Conservation (phyloP, 1,140 invertebrate genomes). For the Apolygus lucorum region DNA sequence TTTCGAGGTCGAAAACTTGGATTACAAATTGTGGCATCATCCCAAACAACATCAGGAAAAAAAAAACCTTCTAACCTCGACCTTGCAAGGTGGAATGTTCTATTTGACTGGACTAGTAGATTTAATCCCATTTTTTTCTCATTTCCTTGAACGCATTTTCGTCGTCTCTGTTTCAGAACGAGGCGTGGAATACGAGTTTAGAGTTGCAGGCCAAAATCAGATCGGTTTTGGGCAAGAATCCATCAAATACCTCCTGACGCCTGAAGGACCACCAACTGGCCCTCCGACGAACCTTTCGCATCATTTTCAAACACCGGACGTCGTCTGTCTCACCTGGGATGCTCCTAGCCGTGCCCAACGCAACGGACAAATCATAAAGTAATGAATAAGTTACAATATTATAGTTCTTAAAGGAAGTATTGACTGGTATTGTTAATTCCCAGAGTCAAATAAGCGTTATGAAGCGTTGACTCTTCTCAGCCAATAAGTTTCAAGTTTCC, state of each 20-base stretch:
- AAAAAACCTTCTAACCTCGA: no score
- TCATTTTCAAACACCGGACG: slow-evolving; percentile 83
- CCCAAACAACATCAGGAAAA: no score
- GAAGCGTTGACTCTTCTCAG: no score
- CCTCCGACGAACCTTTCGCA: slow-evolving; percentile 73
- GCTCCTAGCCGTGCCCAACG: slow-evolving; percentile 73
- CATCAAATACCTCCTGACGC: slow-evolving; percentile 77
- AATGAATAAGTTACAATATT: no score
- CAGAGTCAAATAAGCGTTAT: no score
- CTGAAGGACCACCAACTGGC: slow-evolving; percentile 79
- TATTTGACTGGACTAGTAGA: no score
- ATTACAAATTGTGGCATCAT: no score
- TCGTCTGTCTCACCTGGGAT: slow-evolving; percentile 87
- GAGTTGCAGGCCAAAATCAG: slow-evolving; percentile 82
- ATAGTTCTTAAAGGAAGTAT: no score
- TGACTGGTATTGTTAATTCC: no score
- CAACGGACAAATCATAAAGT: slow-evolving; percentile 77
- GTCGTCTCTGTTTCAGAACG: slow-evolving; percentile 55
- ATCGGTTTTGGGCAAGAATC: slow-evolving; percentile 90
- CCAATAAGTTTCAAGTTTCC: no score
- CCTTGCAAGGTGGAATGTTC: no score
- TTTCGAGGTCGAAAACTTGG: no score
- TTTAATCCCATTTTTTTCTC: neutral
- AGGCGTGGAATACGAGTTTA: slow-evolving; percentile 90
- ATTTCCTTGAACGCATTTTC: neutral